Evolutionary conservation across 2,888 invertebrate species (phyloP).

Genomic region (Erebia aethiops): DNA sequence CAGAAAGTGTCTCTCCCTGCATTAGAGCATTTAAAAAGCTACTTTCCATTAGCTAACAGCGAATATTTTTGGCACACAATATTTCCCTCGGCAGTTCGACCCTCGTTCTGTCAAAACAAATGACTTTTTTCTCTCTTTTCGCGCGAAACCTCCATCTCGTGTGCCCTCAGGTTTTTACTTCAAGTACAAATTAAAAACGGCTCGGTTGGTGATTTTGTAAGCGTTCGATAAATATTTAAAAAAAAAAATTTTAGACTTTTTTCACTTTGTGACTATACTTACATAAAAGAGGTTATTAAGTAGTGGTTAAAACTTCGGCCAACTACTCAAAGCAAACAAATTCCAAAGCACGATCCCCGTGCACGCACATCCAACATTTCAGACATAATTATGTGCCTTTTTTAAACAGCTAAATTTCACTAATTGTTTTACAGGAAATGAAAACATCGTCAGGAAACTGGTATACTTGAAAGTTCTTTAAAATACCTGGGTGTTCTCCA

Average conservation of each 20-base stretch:
- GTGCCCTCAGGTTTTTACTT: slow-evolving; percentile 72
- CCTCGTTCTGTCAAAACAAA: slow-evolving; percentile 72
- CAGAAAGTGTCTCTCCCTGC: slow-evolving; percentile 26
- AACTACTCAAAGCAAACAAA: no score
- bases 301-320: no score
- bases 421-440: no score
- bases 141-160: slow-evolving; percentile 55
- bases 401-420: no score
- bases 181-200: slow-evolving; percentile 79
- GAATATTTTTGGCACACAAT: slow-evolving; percentile 48
- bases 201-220: slow-evolving; percentile 48
- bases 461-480: no score
- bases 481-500: no score
- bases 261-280: no score
- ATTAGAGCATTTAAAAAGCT: slow-evolving; percentile 42
- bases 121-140: slow-evolving; percentile 55
- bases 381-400: no score
- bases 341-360: no score
- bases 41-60: slow-evolving; percentile 42
- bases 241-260: background rate
- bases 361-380: no score
- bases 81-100: slow-evolving; percentile 55
- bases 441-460: no score
- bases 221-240: slow-evolving; percentile 34
- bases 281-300: no score